Evolutionary conservation across 2,113 vertebrate genomes (phyloP).

Genomic region (Spea bombifrons): DNA sequence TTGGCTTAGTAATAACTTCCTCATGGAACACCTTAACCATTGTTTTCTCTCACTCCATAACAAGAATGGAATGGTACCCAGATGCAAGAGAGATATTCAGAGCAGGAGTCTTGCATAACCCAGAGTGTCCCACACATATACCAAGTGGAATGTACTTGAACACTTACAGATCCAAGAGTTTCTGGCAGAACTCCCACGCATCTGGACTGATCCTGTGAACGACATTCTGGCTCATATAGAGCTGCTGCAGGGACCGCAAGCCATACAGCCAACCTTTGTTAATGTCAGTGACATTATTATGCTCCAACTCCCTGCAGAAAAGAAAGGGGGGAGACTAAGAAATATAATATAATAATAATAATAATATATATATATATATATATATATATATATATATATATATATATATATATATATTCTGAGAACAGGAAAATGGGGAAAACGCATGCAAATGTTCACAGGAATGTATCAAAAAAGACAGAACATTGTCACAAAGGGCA

Average conservation of each 20-base stretch:
- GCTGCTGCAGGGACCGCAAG: constrained; percentile 81
- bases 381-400: too few relatives aligned
- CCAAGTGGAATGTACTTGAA: constrained; percentile 24
- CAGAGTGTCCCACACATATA: not conserved
- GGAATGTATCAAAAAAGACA: too few relatives aligned
- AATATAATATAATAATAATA: too few relatives aligned
- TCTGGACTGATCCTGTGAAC: constrained; percentile 86
- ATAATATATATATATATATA: too few relatives aligned
- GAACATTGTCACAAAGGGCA: too few relatives aligned
- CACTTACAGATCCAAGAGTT: constrained; percentile 91
- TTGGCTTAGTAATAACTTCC: not conserved
- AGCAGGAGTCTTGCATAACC: not conserved
- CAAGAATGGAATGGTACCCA: constrained; percentile 4
- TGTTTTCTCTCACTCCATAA: not conserved
- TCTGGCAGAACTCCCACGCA: constrained; percentile 97
- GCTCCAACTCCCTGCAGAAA: constrained; percentile 82
- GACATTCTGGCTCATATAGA: constrained; percentile 86
- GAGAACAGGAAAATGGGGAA: too few relatives aligned
- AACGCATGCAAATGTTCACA: too few relatives aligned
- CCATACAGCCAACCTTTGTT: constrained; percentile 98
- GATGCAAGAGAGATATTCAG: constrained; percentile 1
- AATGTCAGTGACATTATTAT: constrained; percentile 95
- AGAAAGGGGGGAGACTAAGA: not conserved
- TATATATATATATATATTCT: too few relatives aligned
- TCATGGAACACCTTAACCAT: not conserved